These are phyloP conservation scores for Macroglossus sobrinus DNA, from an alignment of 2,113 vertebrate genomes.

Conservation along the genomic window DNA sequence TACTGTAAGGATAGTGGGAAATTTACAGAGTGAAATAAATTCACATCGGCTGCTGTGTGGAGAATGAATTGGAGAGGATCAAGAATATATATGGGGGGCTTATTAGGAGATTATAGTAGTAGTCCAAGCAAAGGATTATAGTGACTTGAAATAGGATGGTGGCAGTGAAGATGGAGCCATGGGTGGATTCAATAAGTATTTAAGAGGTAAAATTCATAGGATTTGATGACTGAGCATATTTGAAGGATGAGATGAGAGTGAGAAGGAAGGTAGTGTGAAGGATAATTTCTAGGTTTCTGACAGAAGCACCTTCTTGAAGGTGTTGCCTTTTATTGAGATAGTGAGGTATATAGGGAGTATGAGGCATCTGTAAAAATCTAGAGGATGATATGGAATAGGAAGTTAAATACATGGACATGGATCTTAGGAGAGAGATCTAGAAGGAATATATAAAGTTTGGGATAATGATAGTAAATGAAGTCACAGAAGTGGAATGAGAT, in stretches of 20 bases:
- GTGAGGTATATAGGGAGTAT: background rate
- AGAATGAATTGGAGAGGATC: background rate
- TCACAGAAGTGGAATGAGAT: background rate
- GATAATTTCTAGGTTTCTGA: background rate
- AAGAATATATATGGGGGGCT: background rate
- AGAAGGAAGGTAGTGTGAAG: background rate
- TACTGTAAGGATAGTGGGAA: background rate
- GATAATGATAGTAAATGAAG: background rate
- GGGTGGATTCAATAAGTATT: background rate
- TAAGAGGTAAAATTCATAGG: background rate
- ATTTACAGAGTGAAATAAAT: background rate
- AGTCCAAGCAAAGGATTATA: background rate
- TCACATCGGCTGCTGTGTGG: background rate
- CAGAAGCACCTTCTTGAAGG: background rate
- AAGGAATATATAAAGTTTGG: background rate
- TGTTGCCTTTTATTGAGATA: background rate
- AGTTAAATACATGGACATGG: background rate
- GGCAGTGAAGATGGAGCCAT: background rate
- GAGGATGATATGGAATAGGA: background rate
- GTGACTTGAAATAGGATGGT: background rate
- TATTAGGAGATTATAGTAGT: background rate
- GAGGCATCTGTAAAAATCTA: background rate
- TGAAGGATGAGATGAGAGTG: background rate
- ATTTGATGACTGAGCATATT: background rate
- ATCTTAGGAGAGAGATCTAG: background rate